Evolutionary conservation across 37 sponge, comb jelly and placozoan genomes (phyloP).

Genomic region (Corticium candelabrum): DNA sequence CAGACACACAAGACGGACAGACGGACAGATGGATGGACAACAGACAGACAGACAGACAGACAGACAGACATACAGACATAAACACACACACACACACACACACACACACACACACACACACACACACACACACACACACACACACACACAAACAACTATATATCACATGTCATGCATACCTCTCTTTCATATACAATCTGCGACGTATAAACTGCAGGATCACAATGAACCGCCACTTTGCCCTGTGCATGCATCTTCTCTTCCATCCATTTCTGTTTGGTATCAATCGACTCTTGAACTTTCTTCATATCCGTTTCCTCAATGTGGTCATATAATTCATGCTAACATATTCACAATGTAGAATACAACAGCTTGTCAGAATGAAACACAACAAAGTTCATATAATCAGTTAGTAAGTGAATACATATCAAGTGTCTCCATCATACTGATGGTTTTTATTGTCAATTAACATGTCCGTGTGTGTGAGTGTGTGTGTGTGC

Average conservation of each 20-base stretch:
- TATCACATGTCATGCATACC: slow-evolving; percentile 13
- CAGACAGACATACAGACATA: slow-evolving; percentile 17
- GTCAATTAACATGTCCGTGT: too few relatives aligned
- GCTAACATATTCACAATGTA: slow-evolving; percentile 24
- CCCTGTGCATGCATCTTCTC: slow-evolving; percentile 36
- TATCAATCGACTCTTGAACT: slow-evolving; percentile 43
- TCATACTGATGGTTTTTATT: too few relatives aligned
- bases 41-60: background rate
- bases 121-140: slow-evolving; percentile 9
- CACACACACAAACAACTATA: too few relatives aligned
- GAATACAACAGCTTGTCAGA: too few relatives aligned
- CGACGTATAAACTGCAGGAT: slow-evolving; percentile 44
- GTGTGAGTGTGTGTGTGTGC: too few relatives aligned
- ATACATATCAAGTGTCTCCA: too few relatives aligned
- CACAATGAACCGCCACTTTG: slow-evolving; percentile 19
- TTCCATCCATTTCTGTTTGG: slow-evolving; percentile 63
- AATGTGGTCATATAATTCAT: slow-evolving; percentile 78
- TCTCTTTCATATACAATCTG: slow-evolving; percentile 48
- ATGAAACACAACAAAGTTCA: too few relatives aligned
- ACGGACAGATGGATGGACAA: too few relatives aligned
- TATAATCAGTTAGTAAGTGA: too few relatives aligned
- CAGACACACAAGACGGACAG: background rate
- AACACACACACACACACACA: slow-evolving; percentile 3
- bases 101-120: slow-evolving; percentile 12
- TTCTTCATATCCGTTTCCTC: slow-evolving; percentile 71